Base-by-base conservation (phyloP, 2,888 invertebrate genomes). In the Andricus quercusramuli region DNA sequence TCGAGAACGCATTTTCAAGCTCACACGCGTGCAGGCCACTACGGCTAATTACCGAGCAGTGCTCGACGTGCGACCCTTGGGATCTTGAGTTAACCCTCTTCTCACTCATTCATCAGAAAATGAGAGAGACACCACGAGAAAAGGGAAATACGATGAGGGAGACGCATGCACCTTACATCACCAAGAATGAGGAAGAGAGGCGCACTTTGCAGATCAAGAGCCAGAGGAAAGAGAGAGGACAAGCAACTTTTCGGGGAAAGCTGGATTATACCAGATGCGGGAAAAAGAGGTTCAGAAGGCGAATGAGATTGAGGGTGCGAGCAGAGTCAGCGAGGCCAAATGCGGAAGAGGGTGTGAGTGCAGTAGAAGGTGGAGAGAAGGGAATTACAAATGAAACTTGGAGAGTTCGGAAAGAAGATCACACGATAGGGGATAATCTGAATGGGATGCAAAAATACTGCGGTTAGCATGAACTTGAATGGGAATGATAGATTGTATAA, bases 1-100 rank as follows among this genome's bases (percentile, higher is more conserved):
- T 87, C 86, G 86, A 83, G 85, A 87, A 88, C 86, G 88, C 89
- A 89, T 90, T 90, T 91, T 90, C 89, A 90, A 85, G 88, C 88
- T 90, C 88, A 88, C 89, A 88, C 88, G 88, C 88, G 89, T 87
- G 86, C 86, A 86, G 86, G 86, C 88, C 87, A 87, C 90, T 89
- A 88, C 85, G 83, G 89, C 90, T 90, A 90, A 90, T 90, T 90
- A 89, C 88, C 87, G 86, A 82, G 83, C 79, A 77, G 82, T 77
- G 77, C 82, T 74, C 80, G 22, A 76, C 79, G 81, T 78, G 81
- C 84, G 83, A 82, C 82, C 84, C 83, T 81, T 77, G 83, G 84
- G 84, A 82, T 79, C 81, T 80, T 82, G 20, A 22, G 79, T 41
- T 78, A 22, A 77, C 77, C 66, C 59, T 70, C 78, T 76, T 78